These are phyloP conservation scores for Numida meleagris DNA, from an alignment of 2,113 vertebrate genomes.

Conservation along the genomic window DNA sequence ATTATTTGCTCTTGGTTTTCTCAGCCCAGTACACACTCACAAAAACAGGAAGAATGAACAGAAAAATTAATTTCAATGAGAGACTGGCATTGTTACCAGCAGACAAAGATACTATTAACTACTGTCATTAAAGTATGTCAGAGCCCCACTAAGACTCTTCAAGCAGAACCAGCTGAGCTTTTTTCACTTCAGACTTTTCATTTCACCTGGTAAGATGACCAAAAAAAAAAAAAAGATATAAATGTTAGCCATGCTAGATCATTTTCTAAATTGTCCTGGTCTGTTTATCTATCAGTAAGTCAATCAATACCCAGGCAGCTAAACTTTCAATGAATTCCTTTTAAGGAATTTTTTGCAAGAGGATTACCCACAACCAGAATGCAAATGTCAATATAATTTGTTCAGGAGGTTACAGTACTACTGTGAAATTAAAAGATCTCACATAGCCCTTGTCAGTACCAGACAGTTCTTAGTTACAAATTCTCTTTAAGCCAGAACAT, in stretches of 20 bases:
- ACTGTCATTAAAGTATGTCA: background rate
- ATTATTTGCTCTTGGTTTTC: background rate
- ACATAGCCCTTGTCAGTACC: background rate
- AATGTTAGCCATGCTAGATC: background rate
- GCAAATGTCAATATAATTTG: background rate
- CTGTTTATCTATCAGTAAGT: background rate
- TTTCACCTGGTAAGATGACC: background rate
- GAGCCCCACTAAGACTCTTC: background rate
- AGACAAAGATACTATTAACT: background rate
- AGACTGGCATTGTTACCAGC: background rate
- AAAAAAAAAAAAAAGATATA: background rate
- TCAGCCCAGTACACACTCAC: background rate
- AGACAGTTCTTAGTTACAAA: background rate
- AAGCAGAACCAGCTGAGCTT: background rate
- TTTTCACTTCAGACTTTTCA: background rate
- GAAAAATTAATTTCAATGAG: background rate
- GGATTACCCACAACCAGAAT: background rate
- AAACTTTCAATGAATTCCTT: background rate
- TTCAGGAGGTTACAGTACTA: background rate
- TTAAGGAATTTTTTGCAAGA: background rate
- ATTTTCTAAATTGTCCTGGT: background rate
- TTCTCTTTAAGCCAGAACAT: background rate
- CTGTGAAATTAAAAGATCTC: background rate
- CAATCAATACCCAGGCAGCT: background rate
- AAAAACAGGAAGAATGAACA: background rate